These are phyloP conservation scores for Cactoblastis cactorum DNA, from an alignment of 2,888 invertebrate genomes.

Conservation along the genomic window DNA sequence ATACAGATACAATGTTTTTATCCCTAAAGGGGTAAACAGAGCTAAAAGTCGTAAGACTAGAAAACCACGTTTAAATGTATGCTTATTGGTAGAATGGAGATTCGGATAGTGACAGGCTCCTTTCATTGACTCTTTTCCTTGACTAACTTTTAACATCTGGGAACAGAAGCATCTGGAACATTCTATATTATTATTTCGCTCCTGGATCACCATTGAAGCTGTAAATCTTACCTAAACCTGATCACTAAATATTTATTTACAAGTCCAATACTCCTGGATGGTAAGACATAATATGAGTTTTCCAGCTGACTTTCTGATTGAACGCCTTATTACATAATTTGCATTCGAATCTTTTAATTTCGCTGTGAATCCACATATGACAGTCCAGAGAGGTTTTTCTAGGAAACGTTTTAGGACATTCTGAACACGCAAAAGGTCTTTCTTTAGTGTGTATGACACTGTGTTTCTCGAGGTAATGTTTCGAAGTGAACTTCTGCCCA, in stretches of 20 bases:
- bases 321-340: constrained; percentile 47
- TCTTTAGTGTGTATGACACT: constrained; percentile 66
- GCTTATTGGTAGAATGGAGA: no score
- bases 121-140: no score
- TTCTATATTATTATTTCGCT: no score
- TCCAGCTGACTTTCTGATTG: constrained; percentile 48
- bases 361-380: constrained; percentile 63
- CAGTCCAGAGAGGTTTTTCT: constrained; percentile 51
- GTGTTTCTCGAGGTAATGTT: constrained; percentile 61
- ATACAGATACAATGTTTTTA: no score
- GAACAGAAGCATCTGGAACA: no score
- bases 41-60: no score
- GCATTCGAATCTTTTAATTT: constrained; percentile 50
- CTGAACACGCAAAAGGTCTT: constrained; percentile 64
- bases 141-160: no score
- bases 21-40: no score
- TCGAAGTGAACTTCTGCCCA: constrained; percentile 57
- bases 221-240: no score
- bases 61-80: no score
- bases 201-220: no score
- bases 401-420: constrained; percentile 61
- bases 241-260: neutral
- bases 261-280: constrained; percentile 40
- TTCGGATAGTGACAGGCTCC: no score
- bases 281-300: constrained; percentile 56